Base-by-base conservation (phyloP, 2,888 invertebrate species). In the Drosophila algonquin region DNA sequence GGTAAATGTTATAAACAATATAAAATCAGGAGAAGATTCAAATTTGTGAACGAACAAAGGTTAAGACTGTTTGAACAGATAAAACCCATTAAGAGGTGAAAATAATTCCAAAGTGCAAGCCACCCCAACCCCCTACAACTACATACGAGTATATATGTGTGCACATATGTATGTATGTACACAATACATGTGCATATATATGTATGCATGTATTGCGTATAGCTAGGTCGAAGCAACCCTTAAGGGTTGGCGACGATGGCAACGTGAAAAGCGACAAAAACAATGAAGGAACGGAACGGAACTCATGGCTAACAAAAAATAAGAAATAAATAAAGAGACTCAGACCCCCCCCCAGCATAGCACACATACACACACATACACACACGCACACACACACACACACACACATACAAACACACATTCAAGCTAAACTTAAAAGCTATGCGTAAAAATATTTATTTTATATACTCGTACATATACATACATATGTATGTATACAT, bases 241-340 rank as follows among this genome's bases (percentile, higher is more conserved):
- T 80, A 85, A 73, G 53, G 30, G 59, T 61, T 64, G 44, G 65
- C 61, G 63, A 65, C 73, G 70, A 81, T 85, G 82, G 75, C 70
- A 81, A 85, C 79, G 67, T 73, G 52, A 64, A 65, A 50, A 27
- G 61, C 60, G 60, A 72, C 56, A 52, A 85, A 79, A 77, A 77
- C 80, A 77, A 75, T 50, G 14, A 40, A 40, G 40, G 6, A 40
- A 40, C 40, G 40, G 7, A 40, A 35, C 35, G 35, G 12, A 58
- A 61, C 40, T 35, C 32, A 54, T 46, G 65, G 68, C 58, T 79
- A 64, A 73, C 63, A 77, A 81, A 75, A 84, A 16, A 63, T 73
- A 63, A 50, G 52, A 69, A 63, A 67, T 30, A 67, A 63, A 55
- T 50, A 27, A n/a, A n/a, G 30, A 55, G 57, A 21, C 58, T 21